Base-by-base conservation (phyloP, 1,140 invertebrate genomes). In the Chironomus striatipennis region DNA sequence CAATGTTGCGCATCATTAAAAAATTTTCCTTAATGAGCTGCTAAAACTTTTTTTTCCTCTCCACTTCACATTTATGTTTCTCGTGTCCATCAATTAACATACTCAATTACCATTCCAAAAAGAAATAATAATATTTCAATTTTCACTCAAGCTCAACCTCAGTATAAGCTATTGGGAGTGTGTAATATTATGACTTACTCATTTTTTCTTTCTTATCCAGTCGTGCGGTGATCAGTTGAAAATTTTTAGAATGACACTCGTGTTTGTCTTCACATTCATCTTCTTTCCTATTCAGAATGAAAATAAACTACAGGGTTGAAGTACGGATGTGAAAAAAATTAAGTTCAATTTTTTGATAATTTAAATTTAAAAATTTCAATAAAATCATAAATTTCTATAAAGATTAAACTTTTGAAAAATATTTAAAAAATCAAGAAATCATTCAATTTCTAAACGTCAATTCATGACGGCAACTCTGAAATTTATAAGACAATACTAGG, bases 21-120 rank as follows among this genome's bases (percentile, higher is more conserved):
- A n/a, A 57, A n/a, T 57, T 57, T 57, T 57, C 12, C 47, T 15
- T 57, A 57, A 57, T 57, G 47, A 57, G 47, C 47, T 57, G 47
- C 47, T 57, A 57, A 57, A 57, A 57, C 12, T 5, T 57, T n/a
- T 57, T 57, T n/a, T 34, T 34, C 24, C 24, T 34, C 24, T 34
- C 24, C 24, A 34, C 24, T 34, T n/a, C 47, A 57, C n/a, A 12
- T 57, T 57, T 57, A 57, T 70, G 65, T 70, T 18, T 70, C 7
- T 20, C 65, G 20, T 70, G 18, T 70, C 65, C 65, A 70, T 70
- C 65, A 70, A 70, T 70, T 70, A 70, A 8, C 17, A 8, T 20
- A 20, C 65, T 21, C 65, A 70, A 70, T 70, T 70, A 70, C 65
- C 17, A 18, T n/a, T 57, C 47, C 47, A 57, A 57, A 57, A 57